A percentile compares a stretch with the other conserved stretches of the same genome.
These are phyloP conservation scores for Lasioglossum morio DNA, from an alignment of 2,888 invertebrate species.

Conservation along the genomic window DNA sequence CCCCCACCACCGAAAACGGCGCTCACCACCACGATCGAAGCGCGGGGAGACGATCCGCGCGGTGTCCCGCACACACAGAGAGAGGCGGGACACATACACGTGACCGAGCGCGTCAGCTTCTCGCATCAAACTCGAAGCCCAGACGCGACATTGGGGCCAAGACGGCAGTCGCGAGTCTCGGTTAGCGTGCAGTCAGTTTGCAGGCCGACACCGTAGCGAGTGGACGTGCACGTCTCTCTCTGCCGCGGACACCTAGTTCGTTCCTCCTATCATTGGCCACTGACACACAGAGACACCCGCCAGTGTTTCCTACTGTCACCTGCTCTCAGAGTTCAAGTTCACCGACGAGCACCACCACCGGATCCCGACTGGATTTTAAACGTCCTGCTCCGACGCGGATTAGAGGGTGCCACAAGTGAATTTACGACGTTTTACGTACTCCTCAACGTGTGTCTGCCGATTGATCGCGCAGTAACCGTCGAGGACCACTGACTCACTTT, in stretches of 20 bases:
- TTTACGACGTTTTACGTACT: background rate
- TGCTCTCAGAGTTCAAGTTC: conserved; percentile 61
- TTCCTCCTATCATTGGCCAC: conserved; percentile 4
- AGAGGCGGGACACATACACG: conserved; percentile 28
- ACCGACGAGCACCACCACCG: background rate
- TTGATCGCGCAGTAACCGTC: background rate
- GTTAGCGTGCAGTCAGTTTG: conserved; percentile 79
- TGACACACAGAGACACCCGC: conserved; percentile 2
- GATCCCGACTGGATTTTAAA: conserved; percentile 1
- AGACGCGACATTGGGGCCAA: conserved; percentile 80
- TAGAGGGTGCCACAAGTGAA: background rate
- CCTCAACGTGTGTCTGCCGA: background rate
- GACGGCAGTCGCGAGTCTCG: conserved; percentile 77
- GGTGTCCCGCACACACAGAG: conserved; percentile 22
- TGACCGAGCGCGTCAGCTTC: conserved; percentile 64
- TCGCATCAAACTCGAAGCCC: conserved; percentile 75
- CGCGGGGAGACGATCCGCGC: conserved; percentile 30
- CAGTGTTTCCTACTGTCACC: conserved; percentile 36
- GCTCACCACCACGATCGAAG: conserved; percentile 46
- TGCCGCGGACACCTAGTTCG: conserved; percentile 11
- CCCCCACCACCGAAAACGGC: conserved; percentile 22
- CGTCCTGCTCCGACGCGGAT: background rate
- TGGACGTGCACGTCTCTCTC: conserved; percentile 66
- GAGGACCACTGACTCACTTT: background rate
- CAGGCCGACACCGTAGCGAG: conserved; percentile 77